Percentiles rank a stretch among this genome's conserved stretches.
Conservation (phyloP, 2,797 vertebrate species). For the Chaunax sp. region DNA sequence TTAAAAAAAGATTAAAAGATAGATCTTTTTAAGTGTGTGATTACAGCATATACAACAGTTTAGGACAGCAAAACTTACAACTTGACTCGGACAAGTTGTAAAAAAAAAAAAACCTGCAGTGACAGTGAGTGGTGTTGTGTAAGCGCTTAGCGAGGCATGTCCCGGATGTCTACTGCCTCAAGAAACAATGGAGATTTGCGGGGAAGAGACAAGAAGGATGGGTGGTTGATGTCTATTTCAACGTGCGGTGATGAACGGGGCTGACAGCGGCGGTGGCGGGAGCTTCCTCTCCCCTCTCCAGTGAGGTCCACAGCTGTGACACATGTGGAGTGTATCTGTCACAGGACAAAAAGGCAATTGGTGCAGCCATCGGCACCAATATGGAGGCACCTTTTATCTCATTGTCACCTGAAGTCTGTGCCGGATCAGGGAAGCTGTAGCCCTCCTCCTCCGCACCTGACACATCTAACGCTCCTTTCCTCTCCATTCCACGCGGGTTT, state of each 20-base stretch:
- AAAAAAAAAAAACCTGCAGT: too few species aligned
- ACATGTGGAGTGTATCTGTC: conserved; percentile 71
- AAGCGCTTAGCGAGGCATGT: conserved; percentile 67
- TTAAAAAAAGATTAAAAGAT: too few species aligned
- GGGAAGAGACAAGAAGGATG: conserved; percentile 39
- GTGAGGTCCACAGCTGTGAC: conserved; percentile 54
- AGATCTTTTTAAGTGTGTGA: too few species aligned
- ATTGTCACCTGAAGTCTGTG: conserved; percentile 54
- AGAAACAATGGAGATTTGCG: conserved; percentile 50
- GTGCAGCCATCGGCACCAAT: conserved; percentile 48
- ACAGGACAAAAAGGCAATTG: conserved; percentile 71
- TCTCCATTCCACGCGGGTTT: not conserved
- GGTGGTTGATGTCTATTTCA: conserved; percentile 63
- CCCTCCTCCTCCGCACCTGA: conserved; percentile 47
- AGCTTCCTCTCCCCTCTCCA: conserved; percentile 9
- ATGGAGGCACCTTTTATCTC: conserved; percentile 29
- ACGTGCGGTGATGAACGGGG: conserved; percentile 58
- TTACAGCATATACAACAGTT: too few species aligned
- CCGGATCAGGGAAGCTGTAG: conserved; percentile 48
- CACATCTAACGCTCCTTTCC: conserved; percentile 50
- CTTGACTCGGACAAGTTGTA: too few species aligned
- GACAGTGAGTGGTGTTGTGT: conserved; percentile 62
- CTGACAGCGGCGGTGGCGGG: conserved; percentile 44
- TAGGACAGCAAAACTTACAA: too few species aligned
- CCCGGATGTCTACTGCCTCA: conserved; percentile 54